Base-by-base conservation (phyloP, 2,797 vertebrate genomes). In the Sebastolobus alascanus region DNA sequence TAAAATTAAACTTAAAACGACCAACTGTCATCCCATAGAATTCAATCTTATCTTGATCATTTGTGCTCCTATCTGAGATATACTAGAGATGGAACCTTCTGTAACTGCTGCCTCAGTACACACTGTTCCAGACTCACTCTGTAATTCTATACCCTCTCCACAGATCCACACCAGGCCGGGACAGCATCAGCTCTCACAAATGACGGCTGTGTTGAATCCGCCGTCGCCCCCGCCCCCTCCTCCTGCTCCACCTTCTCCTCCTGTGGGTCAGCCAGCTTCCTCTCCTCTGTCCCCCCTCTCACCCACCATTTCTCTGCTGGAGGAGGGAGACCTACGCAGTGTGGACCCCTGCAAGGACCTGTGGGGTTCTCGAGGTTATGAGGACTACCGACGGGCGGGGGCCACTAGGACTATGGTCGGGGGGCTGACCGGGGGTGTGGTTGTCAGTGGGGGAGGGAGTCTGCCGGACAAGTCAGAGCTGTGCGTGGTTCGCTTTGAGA, bases 341-440 rank as follows among this genome's bases (percentile, higher is more conserved):
- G 95, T 97, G 80, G 96, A 95, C 93, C 95, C 94, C 61, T 97
- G 96, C 91, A 91, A 97, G 86, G 95, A 96, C 92, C 87, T 97
- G 80, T 98, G 97, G 97, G 96, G 95, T 14, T 96, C 96, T 37
- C 96, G 95, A 1, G 97, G 96, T 54, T 98, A 98, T 1, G 97
- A 96, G 92, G 97, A 98, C 86, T 98, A 98, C 87, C 90, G 97
- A 22, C 93, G 96, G 13, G 95, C 97, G 0, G 96, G 95, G 13
- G 92, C 95, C 58, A 94, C 96, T 13, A 93, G 94, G 90, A 96
- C 95, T 89, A 95, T 95, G 94, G 95, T 88, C n/a, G 96, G 96
- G 29, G 94, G 96, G 29, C 89, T 96, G 82, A 96, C 94, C 0
- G 95, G 96, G 4, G 96, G 96, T 12, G 86, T 95, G 88, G 86